Base-by-base conservation (phyloP, 2,113 vertebrate species). In the Salvelinus alpinus region DNA sequence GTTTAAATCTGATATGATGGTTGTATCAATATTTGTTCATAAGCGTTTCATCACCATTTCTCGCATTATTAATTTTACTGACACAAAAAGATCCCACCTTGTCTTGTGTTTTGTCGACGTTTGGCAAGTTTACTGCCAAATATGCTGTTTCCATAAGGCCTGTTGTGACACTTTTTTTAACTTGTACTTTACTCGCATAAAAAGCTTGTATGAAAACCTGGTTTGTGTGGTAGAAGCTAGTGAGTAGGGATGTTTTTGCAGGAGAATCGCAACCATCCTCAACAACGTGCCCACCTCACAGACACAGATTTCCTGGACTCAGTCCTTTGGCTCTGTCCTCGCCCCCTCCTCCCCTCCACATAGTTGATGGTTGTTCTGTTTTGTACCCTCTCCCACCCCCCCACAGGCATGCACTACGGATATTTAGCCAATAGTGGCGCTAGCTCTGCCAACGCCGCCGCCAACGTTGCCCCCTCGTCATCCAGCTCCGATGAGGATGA, bases 401-500 rank as follows among this genome's bases (percentile, higher is more conserved):
- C 94, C 93, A 94, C 96, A 98, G 98, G 96, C 93, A 90, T 95
- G 95, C 96, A 94, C 89, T 97, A 95, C 92, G 96, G 95, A 96
- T 96, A 95, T 92, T 96, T 93, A 95, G 92, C 95, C 94, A 97
- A 97, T 96, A 99, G 96, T 75, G 95, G 95, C 91, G 92, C 95
- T 96, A 97, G 94, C 94, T 95, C 95, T 88, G 93, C 89, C 76
- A 78, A 85, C 77, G 81, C 83, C 71, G 7, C 95, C 91, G 88
- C 94, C 87, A 90, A 94, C 94, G 94, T 95, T 60, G 89, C 82
- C 82, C 84, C 86, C 93, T 98, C 95, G 91, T 98, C 96, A 95
- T 98, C 96, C 94, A 93, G 96, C 95, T 97, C 97, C 92, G 97
- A 97, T 93, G 96, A 98, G 90, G 97, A 97, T 82, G 92, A 95